A percentile compares a stretch with the other conserved stretches of the same genome.
These are phyloP conservation scores for Chaetodon auriga DNA, from an alignment of 2,113 vertebrate species.

Conservation along the genomic window DNA sequence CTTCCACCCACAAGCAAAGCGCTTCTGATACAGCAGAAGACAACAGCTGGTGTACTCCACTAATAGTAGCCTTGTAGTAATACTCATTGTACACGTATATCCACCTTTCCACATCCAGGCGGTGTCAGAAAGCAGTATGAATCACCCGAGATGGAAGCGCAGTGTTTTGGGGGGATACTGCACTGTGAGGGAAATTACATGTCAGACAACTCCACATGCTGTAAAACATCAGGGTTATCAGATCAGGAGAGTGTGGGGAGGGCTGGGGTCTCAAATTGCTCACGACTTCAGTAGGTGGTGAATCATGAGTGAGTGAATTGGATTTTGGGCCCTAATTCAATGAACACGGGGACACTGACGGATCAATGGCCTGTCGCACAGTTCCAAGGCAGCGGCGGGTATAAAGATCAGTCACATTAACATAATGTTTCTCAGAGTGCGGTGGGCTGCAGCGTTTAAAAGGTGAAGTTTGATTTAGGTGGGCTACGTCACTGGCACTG, in stretches of 20 bases:
- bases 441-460: background rate
- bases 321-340: conserved; percentile 58
- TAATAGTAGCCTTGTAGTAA: conserved; percentile 29
- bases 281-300: conserved; percentile 39
- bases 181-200: conserved; percentile 53
- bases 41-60: background rate
- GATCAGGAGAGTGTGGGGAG: conserved; percentile 29
- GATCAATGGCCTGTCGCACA: conserved; percentile 54
- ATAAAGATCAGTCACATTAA: conserved; percentile 47
- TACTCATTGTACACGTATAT: background rate
- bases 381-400: conserved; percentile 14
- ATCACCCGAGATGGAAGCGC: conserved; percentile 16
- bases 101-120: conserved; percentile 20
- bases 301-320: conserved; percentile 54
- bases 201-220: conserved; percentile 44
- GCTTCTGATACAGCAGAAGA: background rate
- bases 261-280: conserved; percentile 49
- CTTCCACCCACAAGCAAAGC: background rate
- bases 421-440: conserved; percentile 20
- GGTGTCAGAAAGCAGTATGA: conserved; percentile 26
- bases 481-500: no score
- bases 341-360: conserved; percentile 50
- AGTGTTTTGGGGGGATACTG: conserved; percentile 16
- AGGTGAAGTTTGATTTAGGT: background rate
- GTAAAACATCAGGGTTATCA: conserved; percentile 68